Conservation (phyloP, 1,140 invertebrate genomes). For the Euura saliciscinereae region DNA sequence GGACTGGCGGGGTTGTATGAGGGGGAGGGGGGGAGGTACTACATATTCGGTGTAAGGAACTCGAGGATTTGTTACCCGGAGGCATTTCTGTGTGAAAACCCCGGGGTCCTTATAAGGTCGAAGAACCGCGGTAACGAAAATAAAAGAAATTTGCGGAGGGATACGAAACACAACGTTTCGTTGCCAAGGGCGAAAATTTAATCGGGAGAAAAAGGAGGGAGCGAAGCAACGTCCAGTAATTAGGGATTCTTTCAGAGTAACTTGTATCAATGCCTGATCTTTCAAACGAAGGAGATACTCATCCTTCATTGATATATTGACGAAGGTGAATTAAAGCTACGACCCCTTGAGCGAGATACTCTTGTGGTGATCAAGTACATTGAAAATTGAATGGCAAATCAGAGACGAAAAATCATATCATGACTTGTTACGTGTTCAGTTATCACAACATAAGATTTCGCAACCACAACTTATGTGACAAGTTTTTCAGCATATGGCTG, state of each 20-base stretch:
- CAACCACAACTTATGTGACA: no score
- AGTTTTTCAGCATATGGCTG: no score
- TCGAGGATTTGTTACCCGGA: neutral
- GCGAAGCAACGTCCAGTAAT: conserved; percentile 3
- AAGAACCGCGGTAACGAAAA: neutral
- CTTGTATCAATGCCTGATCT: neutral
- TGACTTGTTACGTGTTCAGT: no score
- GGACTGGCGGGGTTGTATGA: neutral
- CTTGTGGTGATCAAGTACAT: no score
- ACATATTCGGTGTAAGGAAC: conserved; percentile 4
- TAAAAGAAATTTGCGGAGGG: conserved; percentile 3
- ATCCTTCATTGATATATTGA: neutral
- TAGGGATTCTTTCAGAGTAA: neutral
- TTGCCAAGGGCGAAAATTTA: neutral
- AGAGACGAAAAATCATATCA: no score
- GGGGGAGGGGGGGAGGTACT: no score
- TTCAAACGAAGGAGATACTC: neutral
- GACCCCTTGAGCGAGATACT: neutral
- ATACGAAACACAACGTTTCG: neutral
- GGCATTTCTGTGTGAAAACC: no score
- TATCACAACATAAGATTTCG: no score
- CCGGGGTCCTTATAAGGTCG: no score
- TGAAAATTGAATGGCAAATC: no score
- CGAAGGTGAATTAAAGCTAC: no score
- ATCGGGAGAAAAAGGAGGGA: neutral